phyloP scores from a whole-genome alignment of 2,113 vertebrate genomes.

The Falco punctatus region DNA sequence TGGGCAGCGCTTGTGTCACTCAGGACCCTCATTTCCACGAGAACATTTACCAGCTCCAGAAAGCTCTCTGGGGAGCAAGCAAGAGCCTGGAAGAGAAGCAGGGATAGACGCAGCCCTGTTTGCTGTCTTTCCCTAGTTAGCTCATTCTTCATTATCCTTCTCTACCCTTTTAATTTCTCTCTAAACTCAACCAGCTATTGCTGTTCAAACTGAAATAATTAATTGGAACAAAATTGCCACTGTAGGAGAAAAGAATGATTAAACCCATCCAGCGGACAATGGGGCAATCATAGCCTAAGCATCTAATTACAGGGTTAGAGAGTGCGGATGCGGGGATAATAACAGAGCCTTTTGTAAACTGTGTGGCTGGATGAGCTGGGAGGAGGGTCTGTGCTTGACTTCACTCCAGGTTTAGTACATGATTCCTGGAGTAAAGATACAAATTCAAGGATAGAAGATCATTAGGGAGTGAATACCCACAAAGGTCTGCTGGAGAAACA shows the following conservation, averaged over 20 bases:
- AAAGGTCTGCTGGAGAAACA: not conserved
- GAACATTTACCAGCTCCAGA: not conserved
- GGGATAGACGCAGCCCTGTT: not conserved
- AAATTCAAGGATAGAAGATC: not conserved
- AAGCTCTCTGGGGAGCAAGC: not conserved
- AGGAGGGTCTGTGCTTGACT: slow-evolving; percentile 4
- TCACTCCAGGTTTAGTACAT: not conserved
- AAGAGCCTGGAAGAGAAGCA: not conserved
- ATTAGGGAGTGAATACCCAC: not conserved
- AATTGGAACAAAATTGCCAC: slow-evolving; percentile 74
- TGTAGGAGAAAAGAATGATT: slow-evolving; percentile 73
- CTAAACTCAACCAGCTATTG: slow-evolving; percentile 68
- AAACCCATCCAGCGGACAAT: slow-evolving; percentile 69
- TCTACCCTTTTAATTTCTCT: slow-evolving; percentile 68
- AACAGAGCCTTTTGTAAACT: slow-evolving; percentile 6
- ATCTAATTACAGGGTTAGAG: slow-evolving; percentile 66
- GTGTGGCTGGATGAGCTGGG: not conserved
- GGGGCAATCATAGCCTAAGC: slow-evolving; percentile 71
- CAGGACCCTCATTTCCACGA: not conserved
- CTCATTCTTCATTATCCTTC: slow-evolving; percentile 58
- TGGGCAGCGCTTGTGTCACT: not conserved
- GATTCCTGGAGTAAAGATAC: not conserved
- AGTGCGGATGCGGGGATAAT: slow-evolving; percentile 47
- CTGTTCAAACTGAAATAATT: slow-evolving; percentile 72
- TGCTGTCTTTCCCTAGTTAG: not conserved